Base-by-base conservation (phyloP, 2,888 invertebrate species). In the Flexamia atlantica region DNA sequence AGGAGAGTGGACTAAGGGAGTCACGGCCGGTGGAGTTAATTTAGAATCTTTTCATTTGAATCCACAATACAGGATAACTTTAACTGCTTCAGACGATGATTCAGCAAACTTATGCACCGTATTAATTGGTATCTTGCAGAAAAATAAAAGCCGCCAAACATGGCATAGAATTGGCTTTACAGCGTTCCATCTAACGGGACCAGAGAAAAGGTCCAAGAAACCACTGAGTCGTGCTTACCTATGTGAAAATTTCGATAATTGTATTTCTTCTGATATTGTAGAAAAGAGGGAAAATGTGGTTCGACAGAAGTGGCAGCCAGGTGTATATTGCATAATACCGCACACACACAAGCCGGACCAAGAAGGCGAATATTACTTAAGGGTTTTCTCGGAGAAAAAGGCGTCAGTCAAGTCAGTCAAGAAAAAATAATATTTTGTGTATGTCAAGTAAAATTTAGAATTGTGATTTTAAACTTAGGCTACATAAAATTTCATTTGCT, bases 91-190 rank as follows among this genome's bases (percentile, higher is more conserved):
- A 14, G 60, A 60, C 14, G 60, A 60, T 14, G 25, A 60, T 60
- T 4, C 60, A 4, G 50, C 7, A 4, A 60, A 60, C 25, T 60
- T 60, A 17, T 60, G 60, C 25, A 60, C 60, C 7, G 60, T 60
- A 14, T 3, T 60, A 3, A 60, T 60, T 14, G 60, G 60, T 25
- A 3, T 60, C 7, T 5, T 60, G 7, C 60, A 60, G 60, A 60
- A 14, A 25, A 20, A 60, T 25, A 60, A 60, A 60, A 60, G 14
- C 5, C 23, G 60, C 3, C 7, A 60, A 60, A 14, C 25, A 3
- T 60, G 60, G 60, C 60, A 60, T 5, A 60, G 17, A 25, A 60
- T 60, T 25, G 60, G 60, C 3, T 60, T 60, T 25, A 60, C 60
- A 5, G 60, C 60, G 7, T 60, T 60, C 14, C 60, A 1, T 23